Conservation (phyloP, 2,797 vertebrate species). For the Graptemys geographica region DNA sequence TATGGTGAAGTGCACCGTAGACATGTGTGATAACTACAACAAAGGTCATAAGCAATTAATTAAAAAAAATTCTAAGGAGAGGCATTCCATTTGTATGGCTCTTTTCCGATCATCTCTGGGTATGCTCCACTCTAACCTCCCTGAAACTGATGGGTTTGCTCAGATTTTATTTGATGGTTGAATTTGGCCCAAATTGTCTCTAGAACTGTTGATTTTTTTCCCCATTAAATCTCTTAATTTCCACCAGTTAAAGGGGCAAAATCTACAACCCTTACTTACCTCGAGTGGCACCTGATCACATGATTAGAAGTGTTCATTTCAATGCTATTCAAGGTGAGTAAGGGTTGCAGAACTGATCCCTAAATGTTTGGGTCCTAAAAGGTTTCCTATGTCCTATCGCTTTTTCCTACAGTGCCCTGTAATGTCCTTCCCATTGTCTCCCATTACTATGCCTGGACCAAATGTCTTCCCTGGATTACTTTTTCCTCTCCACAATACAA, state of each 20-base stretch:
- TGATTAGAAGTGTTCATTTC: not conserved
- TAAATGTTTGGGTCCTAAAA: not conserved
- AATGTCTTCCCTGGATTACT: not conserved
- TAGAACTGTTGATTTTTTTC: not conserved
- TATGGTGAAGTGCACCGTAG: not conserved
- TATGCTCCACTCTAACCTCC: not conserved
- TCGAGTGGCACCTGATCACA: fast-evolving
- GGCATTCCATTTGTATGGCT: not conserved
- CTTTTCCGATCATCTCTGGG: not conserved
- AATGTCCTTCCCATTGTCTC: not conserved
- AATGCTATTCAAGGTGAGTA: not conserved
- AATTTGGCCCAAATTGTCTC: not conserved
- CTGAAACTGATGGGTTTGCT: not conserved
- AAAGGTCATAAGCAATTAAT: not conserved
- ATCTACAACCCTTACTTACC: not conserved
- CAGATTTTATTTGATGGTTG: not conserved
- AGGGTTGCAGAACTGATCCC: not conserved
- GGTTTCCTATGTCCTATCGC: not conserved
- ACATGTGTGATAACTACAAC: not conserved
- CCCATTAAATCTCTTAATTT: not conserved
- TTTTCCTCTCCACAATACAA: not conserved
- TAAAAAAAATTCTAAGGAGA: not conserved
- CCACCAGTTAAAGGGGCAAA: not conserved
- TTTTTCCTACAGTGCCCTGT: not conserved
- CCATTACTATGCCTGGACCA: not conserved